Evolutionary conservation across 1,140 invertebrate genomes (phyloP).

Genomic region (Dinoponera quadriceps): DNA sequence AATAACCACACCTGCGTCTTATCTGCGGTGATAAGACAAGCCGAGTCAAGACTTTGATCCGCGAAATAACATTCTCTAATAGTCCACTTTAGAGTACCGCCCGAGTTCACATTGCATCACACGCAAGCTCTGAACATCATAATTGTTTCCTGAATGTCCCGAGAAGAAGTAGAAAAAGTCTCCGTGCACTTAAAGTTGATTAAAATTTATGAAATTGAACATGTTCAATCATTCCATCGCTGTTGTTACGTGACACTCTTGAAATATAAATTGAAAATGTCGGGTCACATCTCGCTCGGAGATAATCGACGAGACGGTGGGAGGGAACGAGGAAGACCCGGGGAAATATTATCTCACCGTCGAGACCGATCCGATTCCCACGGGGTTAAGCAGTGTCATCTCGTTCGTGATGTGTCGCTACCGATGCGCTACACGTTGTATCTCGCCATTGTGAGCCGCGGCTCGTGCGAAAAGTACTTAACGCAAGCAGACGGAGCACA

Average conservation of each 20-base stretch:
- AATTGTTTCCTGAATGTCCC: too few species aligned
- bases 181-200: too few species aligned
- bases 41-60: slow-evolving; percentile 22
- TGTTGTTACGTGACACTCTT: too few species aligned
- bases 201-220: too few species aligned
- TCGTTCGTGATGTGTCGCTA: background rate
- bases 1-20: slow-evolving; percentile 42
- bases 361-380: background rate
- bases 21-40: slow-evolving; percentile 52
- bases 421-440: slow-evolving; percentile 8
- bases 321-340: background rate
- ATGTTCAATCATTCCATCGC: too few species aligned
- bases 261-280: too few species aligned
- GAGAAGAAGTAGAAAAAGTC: too few species aligned
- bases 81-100: background rate
- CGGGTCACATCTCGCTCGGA: too few species aligned
- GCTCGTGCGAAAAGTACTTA: slow-evolving; percentile 36
- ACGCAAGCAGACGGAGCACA: background rate
- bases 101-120: too few species aligned
- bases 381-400: background rate
- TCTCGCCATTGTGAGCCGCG: slow-evolving; percentile 8
- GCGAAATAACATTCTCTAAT: slow-evolving; percentile 16
- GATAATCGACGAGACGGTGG: too few species aligned
- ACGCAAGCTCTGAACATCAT: too few species aligned
- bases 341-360: background rate